Evolutionary conservation across 1,140 invertebrate species (phyloP).

Genomic region (Drosophila pectinifera): DNA sequence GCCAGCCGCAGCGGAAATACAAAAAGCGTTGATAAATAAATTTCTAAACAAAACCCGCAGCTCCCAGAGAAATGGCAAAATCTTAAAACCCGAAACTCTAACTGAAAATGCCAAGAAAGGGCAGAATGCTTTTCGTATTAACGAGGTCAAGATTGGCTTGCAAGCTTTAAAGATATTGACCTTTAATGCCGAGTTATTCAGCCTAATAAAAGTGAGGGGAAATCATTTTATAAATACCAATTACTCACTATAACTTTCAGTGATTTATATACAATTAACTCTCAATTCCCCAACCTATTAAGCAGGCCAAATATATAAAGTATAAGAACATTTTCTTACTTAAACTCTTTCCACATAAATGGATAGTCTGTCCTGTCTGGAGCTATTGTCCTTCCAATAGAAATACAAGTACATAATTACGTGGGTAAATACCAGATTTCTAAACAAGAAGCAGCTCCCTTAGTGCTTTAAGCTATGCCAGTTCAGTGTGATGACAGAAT

Average conservation of each 20-base stretch:
- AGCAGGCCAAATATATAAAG: too few species aligned
- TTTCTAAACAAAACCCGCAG: conserved; percentile 53
- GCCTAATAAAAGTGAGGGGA: too few species aligned
- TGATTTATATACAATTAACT: too few species aligned
- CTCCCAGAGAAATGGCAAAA: conserved; percentile 6
- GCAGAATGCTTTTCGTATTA: background rate
- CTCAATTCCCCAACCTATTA: too few species aligned
- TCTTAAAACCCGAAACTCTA: conserved; percentile 32
- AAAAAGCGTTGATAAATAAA: conserved; percentile 83
- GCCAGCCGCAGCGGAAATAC: conserved; percentile 63
- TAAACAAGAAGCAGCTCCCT: too few species aligned
- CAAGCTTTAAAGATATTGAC: background rate
- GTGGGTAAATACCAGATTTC: background rate
- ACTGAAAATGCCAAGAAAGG: conserved; percentile 1
- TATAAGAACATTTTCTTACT: too few species aligned
- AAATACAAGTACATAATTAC: background rate
- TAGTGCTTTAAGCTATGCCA: conserved; percentile 2
- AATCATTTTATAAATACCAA: too few species aligned
- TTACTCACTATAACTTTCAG: too few species aligned
- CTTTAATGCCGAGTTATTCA: too few species aligned
- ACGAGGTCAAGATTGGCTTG: background rate
- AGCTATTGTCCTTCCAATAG: too few species aligned
- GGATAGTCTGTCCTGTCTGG: background rate
- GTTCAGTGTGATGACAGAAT: conserved; percentile 22
- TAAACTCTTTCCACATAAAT: background rate